Conservation (phyloP, 2,888 invertebrate genomes). For the Calliphora vomitoria region DNA sequence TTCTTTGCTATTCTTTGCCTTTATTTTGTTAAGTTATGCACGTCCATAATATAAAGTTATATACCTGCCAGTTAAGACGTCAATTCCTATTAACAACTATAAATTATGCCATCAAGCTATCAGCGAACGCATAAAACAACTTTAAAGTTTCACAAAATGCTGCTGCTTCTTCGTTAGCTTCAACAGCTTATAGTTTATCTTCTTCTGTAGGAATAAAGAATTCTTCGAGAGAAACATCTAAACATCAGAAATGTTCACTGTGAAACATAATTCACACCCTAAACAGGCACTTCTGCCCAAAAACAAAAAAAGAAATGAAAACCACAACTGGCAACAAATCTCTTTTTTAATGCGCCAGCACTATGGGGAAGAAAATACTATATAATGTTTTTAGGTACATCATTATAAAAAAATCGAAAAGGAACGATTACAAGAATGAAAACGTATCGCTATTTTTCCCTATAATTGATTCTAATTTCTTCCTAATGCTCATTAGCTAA, state of each 20-base stretch:
- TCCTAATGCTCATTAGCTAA: too few species aligned
- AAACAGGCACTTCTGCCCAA: slow-evolving; percentile 63
- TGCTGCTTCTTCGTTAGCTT: neutral
- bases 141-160: slow-evolving; percentile 41
- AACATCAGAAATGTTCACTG: slow-evolving; percentile 59
- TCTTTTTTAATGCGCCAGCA: neutral
- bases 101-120: slow-evolving; percentile 74
- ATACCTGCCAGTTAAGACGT: slow-evolving; percentile 73
- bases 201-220: neutral
- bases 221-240: slow-evolving; percentile 31
- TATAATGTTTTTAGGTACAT: too few species aligned
- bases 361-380: slow-evolving; percentile 27
- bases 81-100: slow-evolving; percentile 73
- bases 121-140: slow-evolving; percentile 73
- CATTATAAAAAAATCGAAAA: too few species aligned
- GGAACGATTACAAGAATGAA: too few species aligned
- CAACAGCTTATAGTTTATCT: slow-evolving; percentile 36
- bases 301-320: slow-evolving; percentile 18
- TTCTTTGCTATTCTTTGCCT: neutral
- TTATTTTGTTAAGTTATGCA: slow-evolving; percentile 38
- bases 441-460: too few species aligned
- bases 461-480: too few species aligned
- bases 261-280: slow-evolving; percentile 72
- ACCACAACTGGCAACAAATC: neutral
- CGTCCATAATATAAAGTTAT: slow-evolving; percentile 60